Evolutionary conservation across 2,888 invertebrate genomes (phyloP).

Genomic region (Morpho achilles): DNA sequence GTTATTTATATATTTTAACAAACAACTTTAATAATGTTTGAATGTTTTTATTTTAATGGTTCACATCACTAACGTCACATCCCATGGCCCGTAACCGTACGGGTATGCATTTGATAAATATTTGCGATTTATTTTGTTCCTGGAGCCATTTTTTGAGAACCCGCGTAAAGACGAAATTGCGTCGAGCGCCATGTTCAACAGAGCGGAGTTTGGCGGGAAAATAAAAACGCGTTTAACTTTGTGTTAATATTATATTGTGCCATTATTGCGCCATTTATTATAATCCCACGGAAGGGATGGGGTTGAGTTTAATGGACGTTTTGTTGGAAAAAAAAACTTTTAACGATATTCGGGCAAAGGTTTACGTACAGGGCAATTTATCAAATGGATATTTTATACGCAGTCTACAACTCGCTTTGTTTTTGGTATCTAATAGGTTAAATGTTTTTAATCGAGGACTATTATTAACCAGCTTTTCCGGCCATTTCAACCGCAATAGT

Average conservation of each 20-base stretch:
- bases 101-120: slow-evolving; percentile 67
- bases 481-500: no score
- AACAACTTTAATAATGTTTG: no score
- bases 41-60: no score
- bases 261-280: slow-evolving; percentile 78
- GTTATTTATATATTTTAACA: no score
- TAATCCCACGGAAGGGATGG: slow-evolving; percentile 73
- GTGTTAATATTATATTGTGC: slow-evolving; percentile 79
- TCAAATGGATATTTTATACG: slow-evolving; percentile 19
- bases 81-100: slow-evolving; percentile 40
- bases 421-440: background rate
- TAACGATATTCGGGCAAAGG: slow-evolving; percentile 51
- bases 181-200: slow-evolving; percentile 48
- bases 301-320: slow-evolving; percentile 76
- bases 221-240: slow-evolving; percentile 78
- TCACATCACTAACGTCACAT: slow-evolving; percentile 27
- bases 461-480: no score
- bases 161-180: slow-evolving; percentile 58
- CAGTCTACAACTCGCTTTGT: background rate
- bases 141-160: slow-evolving; percentile 63
- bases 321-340: slow-evolving; percentile 70
- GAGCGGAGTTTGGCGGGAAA: slow-evolving; percentile 68
- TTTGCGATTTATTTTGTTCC: slow-evolving; percentile 69
- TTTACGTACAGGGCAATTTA: slow-evolving; percentile 23
- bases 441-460: no score